Conservation (phyloP, 2,888 invertebrate genomes). For the Gryllus longicercus region DNA sequence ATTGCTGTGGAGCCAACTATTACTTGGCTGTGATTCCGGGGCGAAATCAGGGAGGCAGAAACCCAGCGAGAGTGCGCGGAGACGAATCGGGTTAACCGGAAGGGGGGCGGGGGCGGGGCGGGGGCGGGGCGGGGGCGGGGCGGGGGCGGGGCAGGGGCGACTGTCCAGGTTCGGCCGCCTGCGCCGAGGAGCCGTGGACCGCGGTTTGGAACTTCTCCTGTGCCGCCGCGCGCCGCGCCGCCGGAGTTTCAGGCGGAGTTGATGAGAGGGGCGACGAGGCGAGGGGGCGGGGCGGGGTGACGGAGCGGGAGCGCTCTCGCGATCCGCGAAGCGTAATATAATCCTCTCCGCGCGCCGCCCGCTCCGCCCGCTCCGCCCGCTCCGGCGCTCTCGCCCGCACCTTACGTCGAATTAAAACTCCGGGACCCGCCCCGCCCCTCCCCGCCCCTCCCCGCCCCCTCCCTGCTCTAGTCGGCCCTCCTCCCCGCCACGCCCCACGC, state of each 20-base stretch:
- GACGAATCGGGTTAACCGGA: no score
- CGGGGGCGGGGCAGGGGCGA: not conserved
- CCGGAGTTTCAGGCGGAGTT: not conserved
- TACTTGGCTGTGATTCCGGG: no score
- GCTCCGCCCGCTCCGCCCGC: not conserved
- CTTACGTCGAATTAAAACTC: slow-evolving; percentile 8
- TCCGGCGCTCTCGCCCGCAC: not conserved
- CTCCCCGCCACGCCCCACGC: not conserved
- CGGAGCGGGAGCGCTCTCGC: not conserved
- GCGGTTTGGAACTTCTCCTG: no score
- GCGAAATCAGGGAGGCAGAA: no score
- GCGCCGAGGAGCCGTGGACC: not conserved
- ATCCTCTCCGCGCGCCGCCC: not conserved
- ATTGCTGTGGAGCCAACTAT: no score
- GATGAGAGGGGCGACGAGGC: not conserved
- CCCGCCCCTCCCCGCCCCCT: not conserved
- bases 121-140: not conserved
- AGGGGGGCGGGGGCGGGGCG: no score
- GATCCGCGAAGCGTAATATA: slow-evolving; percentile 6
- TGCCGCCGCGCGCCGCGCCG: not conserved
- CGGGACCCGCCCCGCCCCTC: not conserved
- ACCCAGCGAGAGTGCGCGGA: no score
- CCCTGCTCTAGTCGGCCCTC: not conserved
- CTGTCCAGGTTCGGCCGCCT: not conserved
- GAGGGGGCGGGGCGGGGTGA: not conserved